phyloP scores from a whole-genome alignment of 2,113 vertebrate species.

The Sula dactylatra region DNA sequence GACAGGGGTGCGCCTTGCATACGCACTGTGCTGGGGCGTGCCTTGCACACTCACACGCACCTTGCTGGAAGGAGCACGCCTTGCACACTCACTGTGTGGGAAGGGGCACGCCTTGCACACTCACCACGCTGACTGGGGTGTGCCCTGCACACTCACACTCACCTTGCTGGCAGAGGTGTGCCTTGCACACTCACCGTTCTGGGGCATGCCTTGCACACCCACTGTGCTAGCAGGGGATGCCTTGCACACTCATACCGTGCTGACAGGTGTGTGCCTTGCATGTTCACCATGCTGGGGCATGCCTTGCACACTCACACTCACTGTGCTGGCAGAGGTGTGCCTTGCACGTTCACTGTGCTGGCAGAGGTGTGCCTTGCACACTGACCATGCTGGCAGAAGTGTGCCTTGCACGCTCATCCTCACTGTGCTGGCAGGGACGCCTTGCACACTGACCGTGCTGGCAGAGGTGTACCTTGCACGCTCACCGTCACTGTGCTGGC shows the following conservation, averaged over 20 bases:
- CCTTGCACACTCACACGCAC: too few relatives aligned
- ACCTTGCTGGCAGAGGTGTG: too few relatives aligned
- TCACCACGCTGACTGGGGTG: too few relatives aligned
- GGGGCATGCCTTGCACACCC: not conserved
- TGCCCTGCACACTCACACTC: not conserved
- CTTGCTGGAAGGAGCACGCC: too few relatives aligned
- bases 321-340: too few relatives aligned
- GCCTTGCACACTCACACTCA: not conserved
- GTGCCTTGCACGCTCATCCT: not conserved
- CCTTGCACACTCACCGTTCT: not conserved
- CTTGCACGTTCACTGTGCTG: not conserved
- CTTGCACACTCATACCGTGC: not conserved
- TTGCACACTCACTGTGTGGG: too few relatives aligned
- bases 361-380: not conserved
- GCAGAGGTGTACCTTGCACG: not conserved
- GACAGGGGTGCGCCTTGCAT: too few relatives aligned
- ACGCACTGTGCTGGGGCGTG: too few relatives aligned
- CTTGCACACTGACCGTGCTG: accelerated
- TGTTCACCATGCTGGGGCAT: too few relatives aligned
- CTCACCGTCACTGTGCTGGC: not conserved
- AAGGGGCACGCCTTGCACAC: not conserved
- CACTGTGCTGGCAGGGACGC: accelerated
- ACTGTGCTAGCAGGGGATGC: too few relatives aligned
- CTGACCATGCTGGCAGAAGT: accelerated
- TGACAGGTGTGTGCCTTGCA: not conserved